Conservation (phyloP, 2,797 vertebrate species). For the Loris lydekkerianus region DNA sequence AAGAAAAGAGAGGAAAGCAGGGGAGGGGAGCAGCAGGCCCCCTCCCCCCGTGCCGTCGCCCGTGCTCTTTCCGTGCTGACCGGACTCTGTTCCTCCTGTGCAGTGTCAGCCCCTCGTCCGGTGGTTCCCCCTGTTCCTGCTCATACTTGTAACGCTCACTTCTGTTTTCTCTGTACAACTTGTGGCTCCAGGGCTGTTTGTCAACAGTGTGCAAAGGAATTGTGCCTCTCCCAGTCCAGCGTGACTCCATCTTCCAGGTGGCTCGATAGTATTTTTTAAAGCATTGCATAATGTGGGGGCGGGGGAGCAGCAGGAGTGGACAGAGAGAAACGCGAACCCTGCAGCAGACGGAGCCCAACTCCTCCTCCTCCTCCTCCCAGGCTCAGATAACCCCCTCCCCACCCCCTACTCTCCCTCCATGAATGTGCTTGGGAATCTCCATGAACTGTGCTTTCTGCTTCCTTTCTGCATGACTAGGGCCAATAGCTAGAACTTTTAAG, state of each 20-base stretch:
- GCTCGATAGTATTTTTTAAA: conserved; percentile 87
- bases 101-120: conserved; percentile 96
- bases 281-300: conserved; percentile 82
- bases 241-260: conserved; percentile 92
- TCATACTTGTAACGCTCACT: conserved; percentile 95
- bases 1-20: conserved; percentile 66
- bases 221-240: conserved; percentile 95
- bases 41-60: conserved; percentile 85
- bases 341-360: conserved; percentile 26
- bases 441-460: conserved; percentile 85
- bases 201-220: conserved; percentile 93
- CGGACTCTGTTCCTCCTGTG: conserved; percentile 96
- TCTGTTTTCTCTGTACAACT: conserved; percentile 92
- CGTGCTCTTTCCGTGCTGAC: conserved; percentile 90
- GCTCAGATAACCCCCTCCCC: conserved; percentile 72
- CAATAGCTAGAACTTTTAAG: conserved; percentile 85
- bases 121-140: conserved; percentile 92
- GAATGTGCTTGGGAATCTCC: conserved; percentile 88
- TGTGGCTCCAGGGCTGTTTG: conserved; percentile 93
- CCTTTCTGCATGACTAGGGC: conserved; percentile 88
- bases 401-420: conserved; percentile 88
- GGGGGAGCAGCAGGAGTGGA: not conserved
- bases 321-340: conserved; percentile 38
- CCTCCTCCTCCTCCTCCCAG: conserved; percentile 41
- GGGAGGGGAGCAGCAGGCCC: conserved; percentile 77